phyloP scores from a whole-genome alignment of 2,797 vertebrate genomes.

The Rhabdophis nuchalis region DNA sequence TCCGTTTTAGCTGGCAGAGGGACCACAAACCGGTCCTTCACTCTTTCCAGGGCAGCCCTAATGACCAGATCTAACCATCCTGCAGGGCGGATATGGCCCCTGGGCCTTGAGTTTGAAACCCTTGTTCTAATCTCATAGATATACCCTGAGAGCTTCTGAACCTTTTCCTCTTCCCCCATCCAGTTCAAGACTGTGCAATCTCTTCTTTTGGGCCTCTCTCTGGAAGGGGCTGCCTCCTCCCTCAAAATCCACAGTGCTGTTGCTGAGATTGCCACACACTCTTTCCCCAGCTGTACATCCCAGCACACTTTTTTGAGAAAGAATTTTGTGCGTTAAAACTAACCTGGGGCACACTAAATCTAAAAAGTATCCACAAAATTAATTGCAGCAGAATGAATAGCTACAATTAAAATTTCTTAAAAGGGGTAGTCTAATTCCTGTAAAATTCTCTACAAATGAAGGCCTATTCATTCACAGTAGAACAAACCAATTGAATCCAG shows the following conservation, averaged over 20 bases:
- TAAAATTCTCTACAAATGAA: not conserved
- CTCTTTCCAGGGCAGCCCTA: too few species aligned
- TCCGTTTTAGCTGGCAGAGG: too few species aligned
- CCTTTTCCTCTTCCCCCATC: not conserved
- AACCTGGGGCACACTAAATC: not conserved
- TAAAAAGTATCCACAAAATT: not conserved
- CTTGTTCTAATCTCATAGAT: not conserved
- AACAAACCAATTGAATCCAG: not conserved
- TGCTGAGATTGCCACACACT: not conserved
- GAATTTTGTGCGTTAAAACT: not conserved
- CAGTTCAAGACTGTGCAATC: not conserved
- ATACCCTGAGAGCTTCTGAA: not conserved
- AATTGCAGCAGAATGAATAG: not conserved
- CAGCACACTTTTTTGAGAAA: not conserved
- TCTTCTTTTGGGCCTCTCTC: not conserved
- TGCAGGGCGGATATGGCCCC: too few species aligned
- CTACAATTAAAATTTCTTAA: not conserved
- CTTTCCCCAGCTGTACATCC: not conserved
- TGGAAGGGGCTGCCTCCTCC: not conserved
- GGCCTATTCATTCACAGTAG: not conserved
- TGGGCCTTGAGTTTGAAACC: too few species aligned
- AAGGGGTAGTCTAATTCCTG: not conserved
- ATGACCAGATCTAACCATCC: too few species aligned
- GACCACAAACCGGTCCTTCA: too few species aligned
- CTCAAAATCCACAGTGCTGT: not conserved